Base-by-base conservation (phyloP, 2,797 vertebrate species). In the Aviceda cuculoides region DNA sequence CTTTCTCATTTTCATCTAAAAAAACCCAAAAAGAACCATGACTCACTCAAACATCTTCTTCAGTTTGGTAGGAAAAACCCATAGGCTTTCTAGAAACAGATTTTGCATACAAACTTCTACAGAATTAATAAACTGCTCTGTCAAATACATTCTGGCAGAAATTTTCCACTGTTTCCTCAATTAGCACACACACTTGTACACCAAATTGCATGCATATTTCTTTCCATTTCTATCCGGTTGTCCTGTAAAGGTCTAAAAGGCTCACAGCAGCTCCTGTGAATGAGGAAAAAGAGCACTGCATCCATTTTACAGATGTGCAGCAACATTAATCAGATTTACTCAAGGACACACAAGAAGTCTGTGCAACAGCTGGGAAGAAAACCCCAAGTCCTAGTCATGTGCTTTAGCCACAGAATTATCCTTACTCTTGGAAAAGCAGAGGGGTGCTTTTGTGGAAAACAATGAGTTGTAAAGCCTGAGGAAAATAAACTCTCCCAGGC, bases 331-430 rank as follows among this genome's bases (percentile, higher is more conserved):
- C 82, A 88, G 65, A 95, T 90, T 94, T 88, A 72, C 50, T 74
- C 42, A 82, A 75, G 89, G 80, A 95, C 82, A 91, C 85, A 95
- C 89, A 93, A 93, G 84, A 94, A 90, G 87, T 87, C 95, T 96
- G 91, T 74, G 82, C 87, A 94, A 91, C 91, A 96, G 82, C 95
- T 94, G 89, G 80, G 90, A 94, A 96, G 87, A 94, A 97, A 97
- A 83, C 37, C 35, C 74, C 66, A 88, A 89, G 85, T 75, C 35
- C 53, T 90, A 56, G 58, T 91, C 89, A 96, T 52, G 82, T 95
- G 89, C 46, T 96, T 77, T 91, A 93, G 89, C 93, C 94, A 93
- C 85, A 95, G 88, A 96, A 93, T 91, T 88, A 95, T 93, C 75
- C 87, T 93, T 91, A 86, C 77, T 93, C 73, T 93, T 94, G 70